Percentiles rank a stretch among this genome's conserved stretches.
phyloP scores from a whole-genome alignment of 64 coral and sea anemone genomes.

The Hydrozoanthus tunicans region DNA sequence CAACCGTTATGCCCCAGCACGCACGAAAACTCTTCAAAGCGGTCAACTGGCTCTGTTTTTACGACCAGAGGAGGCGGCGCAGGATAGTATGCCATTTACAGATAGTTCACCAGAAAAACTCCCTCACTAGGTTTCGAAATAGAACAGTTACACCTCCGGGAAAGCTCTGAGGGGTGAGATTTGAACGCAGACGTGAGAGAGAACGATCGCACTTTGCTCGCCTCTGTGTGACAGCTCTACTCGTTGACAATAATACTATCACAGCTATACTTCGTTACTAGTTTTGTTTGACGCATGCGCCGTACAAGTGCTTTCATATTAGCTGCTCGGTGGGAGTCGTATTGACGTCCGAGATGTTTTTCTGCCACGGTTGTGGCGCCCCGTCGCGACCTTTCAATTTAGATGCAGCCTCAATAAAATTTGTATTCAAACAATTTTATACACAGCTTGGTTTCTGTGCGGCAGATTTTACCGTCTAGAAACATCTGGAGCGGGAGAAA shows the following conservation, averaged over 20 bases:
- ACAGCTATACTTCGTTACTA: slow-evolving; percentile 43
- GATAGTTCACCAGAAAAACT: background rate
- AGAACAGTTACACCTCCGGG: too few relatives aligned
- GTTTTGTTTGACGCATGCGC: slow-evolving; percentile 1
- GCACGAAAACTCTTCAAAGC: slow-evolving; percentile 32
- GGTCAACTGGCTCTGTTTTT: slow-evolving; percentile 55
- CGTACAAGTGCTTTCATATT: slow-evolving; percentile 11
- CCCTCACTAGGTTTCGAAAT: background rate
- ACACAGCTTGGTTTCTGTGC: slow-evolving; percentile 51
- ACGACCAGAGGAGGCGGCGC: slow-evolving; percentile 29
- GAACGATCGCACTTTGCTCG: background rate
- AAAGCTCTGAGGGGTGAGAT: background rate
- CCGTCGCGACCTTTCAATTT: slow-evolving; percentile 58
- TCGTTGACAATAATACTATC: slow-evolving; percentile 30
- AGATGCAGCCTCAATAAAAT: slow-evolving; percentile 53
- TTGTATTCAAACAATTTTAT: slow-evolving; percentile 63
- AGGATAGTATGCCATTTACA: slow-evolving; percentile 26
- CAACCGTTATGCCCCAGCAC: slow-evolving; percentile 40
- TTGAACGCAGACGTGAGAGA: background rate
- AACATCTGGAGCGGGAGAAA: slow-evolving; percentile 47
- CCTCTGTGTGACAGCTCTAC: slow-evolving; percentile 44
- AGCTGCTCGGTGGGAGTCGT: slow-evolving; percentile 33
- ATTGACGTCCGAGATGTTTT: slow-evolving; percentile 46
- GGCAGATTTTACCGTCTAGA: background rate
- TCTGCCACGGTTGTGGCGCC: slow-evolving; percentile 44